Base-by-base conservation (phyloP, 2,797 vertebrate genomes). In the Champsocephalus esox region DNA sequence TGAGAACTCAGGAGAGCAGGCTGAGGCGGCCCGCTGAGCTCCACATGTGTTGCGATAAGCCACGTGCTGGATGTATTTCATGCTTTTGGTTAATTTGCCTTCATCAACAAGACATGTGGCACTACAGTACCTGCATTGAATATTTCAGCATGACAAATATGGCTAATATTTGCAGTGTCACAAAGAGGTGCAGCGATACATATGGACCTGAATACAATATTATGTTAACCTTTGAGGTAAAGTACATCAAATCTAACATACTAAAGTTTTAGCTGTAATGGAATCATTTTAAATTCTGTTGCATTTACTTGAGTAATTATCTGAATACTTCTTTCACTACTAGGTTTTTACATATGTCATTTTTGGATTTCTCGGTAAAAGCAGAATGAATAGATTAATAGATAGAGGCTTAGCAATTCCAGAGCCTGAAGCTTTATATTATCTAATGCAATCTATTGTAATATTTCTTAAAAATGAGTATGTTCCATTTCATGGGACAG, bases 1-100 rank as follows among this genome's bases (percentile, higher is more conserved):
- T 90, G 92, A 89, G 83, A 81, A 64, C 85, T 75, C 78, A 4
- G 77, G 87, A 87, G 90, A 79, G 70, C 71, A 68, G 77, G 19
- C 19, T 19, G 19, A 19, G 19, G n/a, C n/a, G n/a, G n/a, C 81
- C 81, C 3, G 73, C 73, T 66, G 87, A 88, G 85, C 77, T 70
- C 83, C 80, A 55, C 75, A 79, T 51, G 76, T 46, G 61, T 24
- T 49, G 72, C 66, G 9, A 72, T 69, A 57, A 62, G 32, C 41
- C 75, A 52, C 28, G 3, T 79, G 80, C 75, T 73, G 76, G 81
- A 58, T 63, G 51, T 58, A 63, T 69, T 82, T 67, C 70, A 55
- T 55, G 61, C 38, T 54, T 52, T 73, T 50, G 63, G 10, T 61
- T 71, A 28, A 67, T 78, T 78, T 67, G 14, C 70, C 67, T 67